Conservation (phyloP, 2,888 invertebrate species). For the Eupeodes luniger region DNA sequence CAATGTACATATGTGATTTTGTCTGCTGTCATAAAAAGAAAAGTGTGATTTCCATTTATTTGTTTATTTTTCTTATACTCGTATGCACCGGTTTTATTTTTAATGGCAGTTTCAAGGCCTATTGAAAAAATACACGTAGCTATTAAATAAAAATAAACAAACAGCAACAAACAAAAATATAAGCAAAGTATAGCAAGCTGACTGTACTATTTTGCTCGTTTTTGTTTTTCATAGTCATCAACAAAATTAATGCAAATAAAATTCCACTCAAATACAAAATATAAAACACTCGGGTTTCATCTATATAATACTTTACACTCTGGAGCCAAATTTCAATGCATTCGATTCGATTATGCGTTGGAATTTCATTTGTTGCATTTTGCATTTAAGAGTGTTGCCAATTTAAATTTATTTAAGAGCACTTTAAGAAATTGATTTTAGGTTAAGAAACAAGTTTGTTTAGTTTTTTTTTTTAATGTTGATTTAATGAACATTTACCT, state of each 20-base stretch:
- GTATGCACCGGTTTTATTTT: not conserved
- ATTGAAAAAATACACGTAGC: not conserved
- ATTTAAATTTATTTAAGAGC: too few species aligned
- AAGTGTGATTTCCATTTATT: not conserved
- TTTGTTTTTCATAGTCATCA: not conserved
- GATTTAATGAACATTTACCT: too few species aligned
- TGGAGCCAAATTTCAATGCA: not conserved
- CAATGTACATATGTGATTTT: too few species aligned
- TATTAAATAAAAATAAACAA: too few species aligned
- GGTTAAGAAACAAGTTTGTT: too few species aligned
- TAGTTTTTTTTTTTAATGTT: too few species aligned
- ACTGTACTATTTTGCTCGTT: not conserved
- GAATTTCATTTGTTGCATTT: slow-evolving; percentile 21
- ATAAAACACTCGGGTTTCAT: not conserved
- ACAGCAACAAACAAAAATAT: not conserved
- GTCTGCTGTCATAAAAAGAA: not conserved
- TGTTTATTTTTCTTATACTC: not conserved
- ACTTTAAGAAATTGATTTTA: too few species aligned
- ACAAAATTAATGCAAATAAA: not conserved
- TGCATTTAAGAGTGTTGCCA: slow-evolving; percentile 14
- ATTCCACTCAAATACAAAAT: slow-evolving; percentile 4
- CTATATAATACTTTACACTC: not conserved
- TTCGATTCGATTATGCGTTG: not conserved
- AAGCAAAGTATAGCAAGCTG: not conserved
- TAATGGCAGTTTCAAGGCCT: not conserved